These are phyloP conservation scores for Embidobia sp. DNA, from an alignment of 2,888 invertebrate species.

Conservation along the genomic window DNA sequence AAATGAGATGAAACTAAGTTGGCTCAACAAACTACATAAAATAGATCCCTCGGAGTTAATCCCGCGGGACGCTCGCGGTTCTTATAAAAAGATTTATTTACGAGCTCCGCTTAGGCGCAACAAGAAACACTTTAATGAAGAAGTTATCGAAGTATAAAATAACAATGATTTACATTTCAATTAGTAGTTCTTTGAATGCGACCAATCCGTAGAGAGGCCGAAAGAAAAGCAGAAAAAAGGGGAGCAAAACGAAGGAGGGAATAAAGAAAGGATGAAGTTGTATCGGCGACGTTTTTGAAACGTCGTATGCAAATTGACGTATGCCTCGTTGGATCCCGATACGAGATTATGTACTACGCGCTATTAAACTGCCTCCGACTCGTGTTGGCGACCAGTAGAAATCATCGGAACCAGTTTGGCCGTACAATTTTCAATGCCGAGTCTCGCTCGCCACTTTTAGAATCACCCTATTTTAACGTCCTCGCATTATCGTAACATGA, in stretches of 20 bases:
- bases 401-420: constrained; percentile 36
- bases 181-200: constrained; percentile 18
- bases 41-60: constrained; percentile 45
- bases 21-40: constrained; percentile 26
- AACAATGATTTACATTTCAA: constrained; percentile 58
- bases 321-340: not conserved
- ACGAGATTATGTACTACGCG: constrained; percentile 19
- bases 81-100: constrained; percentile 49
- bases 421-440: constrained; percentile 10
- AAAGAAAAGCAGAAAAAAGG: not conserved
- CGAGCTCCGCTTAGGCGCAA: constrained; percentile 13
- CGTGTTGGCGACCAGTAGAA: constrained; percentile 27
- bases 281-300: not conserved
- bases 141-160: constrained; percentile 44
- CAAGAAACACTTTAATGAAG: constrained; percentile 42
- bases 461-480: constrained; percentile 29
- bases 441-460: constrained; percentile 21
- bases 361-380: constrained; percentile 26
- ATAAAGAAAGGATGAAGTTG: too few species aligned
- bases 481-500: constrained; percentile 7
- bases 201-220: not conserved
- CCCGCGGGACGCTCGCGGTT: constrained; percentile 38
- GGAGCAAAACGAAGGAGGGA: too few species aligned
- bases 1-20: constrained; percentile 29
- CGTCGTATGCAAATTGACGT: not conserved